A percentile compares a stretch with the other conserved stretches of the same genome.
Conservation (phyloP, 2,888 invertebrate species). For the Phengaris alcon region DNA sequence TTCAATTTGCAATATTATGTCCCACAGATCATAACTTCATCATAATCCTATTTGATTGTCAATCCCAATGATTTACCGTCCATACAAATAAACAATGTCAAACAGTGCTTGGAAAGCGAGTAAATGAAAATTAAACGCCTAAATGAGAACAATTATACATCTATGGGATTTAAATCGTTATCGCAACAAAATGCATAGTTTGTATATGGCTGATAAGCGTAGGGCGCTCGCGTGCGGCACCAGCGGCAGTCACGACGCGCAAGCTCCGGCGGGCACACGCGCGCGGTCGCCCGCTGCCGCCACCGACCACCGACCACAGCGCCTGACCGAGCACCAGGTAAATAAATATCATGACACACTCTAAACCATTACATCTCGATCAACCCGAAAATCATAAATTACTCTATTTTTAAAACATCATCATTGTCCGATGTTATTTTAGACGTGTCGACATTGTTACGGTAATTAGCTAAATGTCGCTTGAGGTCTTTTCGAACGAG, state of each 20-base stretch:
- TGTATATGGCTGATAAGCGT: constrained; percentile 67
- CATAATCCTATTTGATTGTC: not conserved
- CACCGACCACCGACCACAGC: constrained; percentile 24
- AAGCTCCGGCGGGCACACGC: constrained; percentile 74
- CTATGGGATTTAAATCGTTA: constrained; percentile 58
- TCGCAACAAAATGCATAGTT: constrained; percentile 59
- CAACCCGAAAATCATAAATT: constrained; percentile 37
- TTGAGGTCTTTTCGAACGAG: not conserved
- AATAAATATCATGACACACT: constrained; percentile 46
- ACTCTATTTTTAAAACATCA: constrained; percentile 40
- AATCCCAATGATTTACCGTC: not conserved
- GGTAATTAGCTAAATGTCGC: constrained; percentile 26
- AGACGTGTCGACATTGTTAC: constrained; percentile 37
- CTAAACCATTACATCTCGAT: constrained; percentile 34
- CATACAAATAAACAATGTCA: not conserved
- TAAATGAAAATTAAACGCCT: not conserved
- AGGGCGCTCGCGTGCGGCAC: constrained; percentile 49
- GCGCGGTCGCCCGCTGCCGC: constrained; percentile 60
- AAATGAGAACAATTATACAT: constrained; percentile 29
- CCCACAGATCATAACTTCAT: not conserved
- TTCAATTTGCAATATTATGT: not conserved
- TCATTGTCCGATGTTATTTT: constrained; percentile 41
- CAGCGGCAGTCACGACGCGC: constrained; percentile 69
- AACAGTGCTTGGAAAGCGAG: not conserved
- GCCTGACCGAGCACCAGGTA: constrained; percentile 55